These are phyloP conservation scores for Listronotus bonariensis DNA, from an alignment of 1,140 invertebrate species.

Conservation along the genomic window DNA sequence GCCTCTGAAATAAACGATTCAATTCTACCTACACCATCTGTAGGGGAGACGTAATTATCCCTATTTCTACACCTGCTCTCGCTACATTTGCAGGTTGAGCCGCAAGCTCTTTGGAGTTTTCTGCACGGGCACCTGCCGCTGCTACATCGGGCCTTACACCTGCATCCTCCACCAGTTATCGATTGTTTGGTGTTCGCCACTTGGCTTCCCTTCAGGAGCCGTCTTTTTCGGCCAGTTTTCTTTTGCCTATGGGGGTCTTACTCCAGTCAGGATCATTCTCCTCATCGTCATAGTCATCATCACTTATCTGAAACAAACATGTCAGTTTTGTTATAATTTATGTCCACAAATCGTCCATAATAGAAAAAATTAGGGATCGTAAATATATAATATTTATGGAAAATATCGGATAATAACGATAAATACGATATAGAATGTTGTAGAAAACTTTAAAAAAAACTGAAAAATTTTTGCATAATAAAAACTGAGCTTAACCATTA, in stretches of 20 bases:
- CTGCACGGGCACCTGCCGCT: constrained; percentile 64
- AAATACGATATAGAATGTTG: too few relatives aligned
- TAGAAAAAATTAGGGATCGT: too few relatives aligned
- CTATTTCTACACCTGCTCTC: constrained; percentile 1
- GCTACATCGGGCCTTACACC: constrained; percentile 64
- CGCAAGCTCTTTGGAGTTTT: constrained; percentile 57
- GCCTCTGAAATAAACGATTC: too few relatives aligned
- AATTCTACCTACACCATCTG: too few relatives aligned
- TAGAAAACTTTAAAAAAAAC: too few relatives aligned
- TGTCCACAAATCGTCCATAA: too few relatives aligned
- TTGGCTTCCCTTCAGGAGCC: constrained; percentile 6
- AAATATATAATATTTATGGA: too few relatives aligned
- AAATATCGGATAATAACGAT: too few relatives aligned
- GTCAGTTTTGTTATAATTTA: too few relatives aligned
- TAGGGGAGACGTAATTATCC: too few relatives aligned
- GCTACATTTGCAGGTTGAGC: constrained; percentile 61
- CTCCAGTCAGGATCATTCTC: constrained; percentile 72
- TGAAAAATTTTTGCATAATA: too few relatives aligned
- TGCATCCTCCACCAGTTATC: constrained; percentile 57
- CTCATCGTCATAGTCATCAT: constrained; percentile 55
- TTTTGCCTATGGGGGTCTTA: constrained; percentile 63
- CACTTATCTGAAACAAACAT: neutral
- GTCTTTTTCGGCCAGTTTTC: constrained; percentile 49
- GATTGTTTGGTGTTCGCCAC: constrained; percentile 8
- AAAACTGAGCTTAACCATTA: too few relatives aligned